Conservation (phyloP, 2,113 vertebrate genomes). For the Plestiodon gilberti region DNA sequence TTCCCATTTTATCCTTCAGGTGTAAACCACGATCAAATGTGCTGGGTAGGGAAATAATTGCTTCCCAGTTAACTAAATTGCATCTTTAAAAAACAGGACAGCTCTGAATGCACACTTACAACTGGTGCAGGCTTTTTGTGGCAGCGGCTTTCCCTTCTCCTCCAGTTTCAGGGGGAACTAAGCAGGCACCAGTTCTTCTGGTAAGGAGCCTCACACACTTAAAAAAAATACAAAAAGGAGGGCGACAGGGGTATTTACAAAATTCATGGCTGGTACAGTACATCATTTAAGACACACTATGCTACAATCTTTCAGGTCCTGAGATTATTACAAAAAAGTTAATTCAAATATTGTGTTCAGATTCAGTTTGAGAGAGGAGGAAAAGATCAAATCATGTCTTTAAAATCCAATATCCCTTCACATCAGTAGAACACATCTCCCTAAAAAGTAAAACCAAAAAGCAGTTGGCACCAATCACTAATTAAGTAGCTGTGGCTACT, state of each 20-base stretch:
- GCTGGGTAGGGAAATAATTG: conserved; percentile 8
- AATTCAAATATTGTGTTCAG: conserved; percentile 80
- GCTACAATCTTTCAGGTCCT: conserved; percentile 88
- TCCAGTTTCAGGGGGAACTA: conserved; percentile 69
- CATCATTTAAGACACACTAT: conserved; percentile 88
- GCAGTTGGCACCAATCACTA: conserved; percentile 50
- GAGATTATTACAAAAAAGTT: conserved; percentile 81
- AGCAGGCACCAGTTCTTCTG: conserved; percentile 77
- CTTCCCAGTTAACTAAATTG: conserved; percentile 38
- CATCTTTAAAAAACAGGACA: conserved; percentile 41
- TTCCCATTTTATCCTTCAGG: not conserved
- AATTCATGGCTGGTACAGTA: conserved; percentile 87
- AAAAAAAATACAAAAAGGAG: conserved; percentile 81
- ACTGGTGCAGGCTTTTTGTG: conserved; percentile 63
- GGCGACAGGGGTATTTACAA: conserved; percentile 84
- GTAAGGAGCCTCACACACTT: conserved; percentile 75
- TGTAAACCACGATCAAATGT: conserved; percentile 13
- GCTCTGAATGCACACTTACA: conserved; percentile 43
- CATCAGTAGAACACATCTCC: conserved; percentile 65
- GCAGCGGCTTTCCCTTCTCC: conserved; percentile 76
- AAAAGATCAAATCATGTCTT: conserved; percentile 68
- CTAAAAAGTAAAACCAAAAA: conserved; percentile 49
- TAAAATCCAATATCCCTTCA: conserved; percentile 74
- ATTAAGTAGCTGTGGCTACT: conserved; percentile 52
- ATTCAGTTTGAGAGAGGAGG: conserved; percentile 76